Evolutionary conservation across 2,113 vertebrate species (phyloP).

Genomic region (Rhinichthys klamathensis): DNA sequence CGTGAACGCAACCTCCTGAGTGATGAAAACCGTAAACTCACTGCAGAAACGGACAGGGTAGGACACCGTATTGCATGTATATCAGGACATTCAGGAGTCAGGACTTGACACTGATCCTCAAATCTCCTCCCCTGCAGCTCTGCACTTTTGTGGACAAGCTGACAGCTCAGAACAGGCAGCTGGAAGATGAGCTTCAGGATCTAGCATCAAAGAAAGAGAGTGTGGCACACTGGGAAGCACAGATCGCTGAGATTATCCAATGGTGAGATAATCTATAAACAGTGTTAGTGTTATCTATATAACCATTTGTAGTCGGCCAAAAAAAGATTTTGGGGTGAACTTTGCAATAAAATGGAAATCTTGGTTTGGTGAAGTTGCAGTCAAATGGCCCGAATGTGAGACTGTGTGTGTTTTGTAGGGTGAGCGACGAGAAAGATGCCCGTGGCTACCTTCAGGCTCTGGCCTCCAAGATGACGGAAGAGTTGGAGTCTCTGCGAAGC

Average conservation of each 20-base stretch:
- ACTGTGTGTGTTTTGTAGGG: constrained; percentile 73
- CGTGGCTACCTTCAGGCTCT: constrained; percentile 95
- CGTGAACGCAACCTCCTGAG: constrained; percentile 84
- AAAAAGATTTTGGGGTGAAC: no score
- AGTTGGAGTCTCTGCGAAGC: constrained; percentile 88
- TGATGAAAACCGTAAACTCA: constrained; percentile 90
- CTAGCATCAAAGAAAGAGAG: constrained; percentile 93
- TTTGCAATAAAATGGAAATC: neutral
- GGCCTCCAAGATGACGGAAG: constrained; percentile 97
- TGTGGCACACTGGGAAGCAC: constrained; percentile 96
- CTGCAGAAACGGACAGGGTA: constrained; percentile 88
- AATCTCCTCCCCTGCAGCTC: constrained; percentile 73
- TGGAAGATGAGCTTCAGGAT: constrained; percentile 93
- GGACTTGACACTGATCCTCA: neutral
- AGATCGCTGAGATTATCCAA: constrained; percentile 98
- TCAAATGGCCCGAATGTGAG: neutral
- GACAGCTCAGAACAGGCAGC: constrained; percentile 88
- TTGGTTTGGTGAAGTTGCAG: neutral
- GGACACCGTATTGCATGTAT: constrained; percentile 21
- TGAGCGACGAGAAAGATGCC: constrained; percentile 97
- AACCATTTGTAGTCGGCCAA: neutral
- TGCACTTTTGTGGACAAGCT: constrained; percentile 91
- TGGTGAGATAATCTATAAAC: constrained; percentile 78
- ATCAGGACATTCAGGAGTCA: neutral
- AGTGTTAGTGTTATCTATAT: neutral